phyloP scores from a whole-genome alignment of 2,113 vertebrate species.

The Macroglossus sobrinus region DNA sequence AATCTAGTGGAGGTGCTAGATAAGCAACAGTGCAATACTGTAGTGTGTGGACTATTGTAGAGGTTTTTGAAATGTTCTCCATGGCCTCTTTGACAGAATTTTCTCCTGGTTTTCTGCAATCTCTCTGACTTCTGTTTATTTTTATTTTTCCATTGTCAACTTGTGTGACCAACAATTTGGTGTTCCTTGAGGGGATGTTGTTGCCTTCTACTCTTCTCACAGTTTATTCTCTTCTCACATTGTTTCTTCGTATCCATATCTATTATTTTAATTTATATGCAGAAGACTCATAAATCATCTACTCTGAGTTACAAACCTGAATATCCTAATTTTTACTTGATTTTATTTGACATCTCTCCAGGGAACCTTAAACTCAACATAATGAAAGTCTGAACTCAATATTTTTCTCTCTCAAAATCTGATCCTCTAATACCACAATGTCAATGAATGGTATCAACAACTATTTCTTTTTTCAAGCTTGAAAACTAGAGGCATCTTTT shows the following conservation, averaged over 20 bases:
- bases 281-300: neutral
- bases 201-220: neutral
- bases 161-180: neutral
- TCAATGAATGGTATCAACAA: neutral
- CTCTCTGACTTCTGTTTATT: neutral
- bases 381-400: neutral
- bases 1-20: neutral
- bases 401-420: neutral
- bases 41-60: neutral
- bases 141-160: neutral
- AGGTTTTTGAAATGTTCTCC: neutral
- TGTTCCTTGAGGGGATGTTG: neutral
- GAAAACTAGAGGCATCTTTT: neutral
- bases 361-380: neutral
- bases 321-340: neutral
- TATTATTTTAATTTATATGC: neutral
- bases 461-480: neutral
- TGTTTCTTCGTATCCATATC: neutral
- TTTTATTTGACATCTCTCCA: neutral
- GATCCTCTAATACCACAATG: neutral
- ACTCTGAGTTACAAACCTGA: neutral
- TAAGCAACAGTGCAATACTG: neutral
- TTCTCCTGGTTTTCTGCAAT: neutral
- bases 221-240: neutral
- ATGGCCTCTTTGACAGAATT: neutral